Base-by-base conservation (phyloP, 2,797 vertebrate species). In the Erethizon dorsatum region DNA sequence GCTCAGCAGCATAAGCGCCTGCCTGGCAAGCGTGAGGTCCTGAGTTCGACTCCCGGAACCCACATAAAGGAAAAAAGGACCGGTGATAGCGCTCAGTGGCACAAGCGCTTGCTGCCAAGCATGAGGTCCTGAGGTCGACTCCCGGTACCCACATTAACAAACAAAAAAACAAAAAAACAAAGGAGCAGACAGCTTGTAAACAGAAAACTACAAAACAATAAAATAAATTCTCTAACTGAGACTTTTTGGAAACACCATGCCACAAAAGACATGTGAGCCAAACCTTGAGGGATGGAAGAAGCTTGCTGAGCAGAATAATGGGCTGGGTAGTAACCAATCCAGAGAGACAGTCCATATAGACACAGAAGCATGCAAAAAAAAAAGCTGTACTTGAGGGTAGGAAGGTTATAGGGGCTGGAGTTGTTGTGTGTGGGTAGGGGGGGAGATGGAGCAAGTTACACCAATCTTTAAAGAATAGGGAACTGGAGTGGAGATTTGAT, bases 391-490 rank as follows among this genome's bases (percentile, higher is more conserved):
- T 15, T 69, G 88, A 9, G 6, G 63, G 10, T 22, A 12, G 18
- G 33, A 82, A 26, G 6, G 79, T 31, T 52, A 63, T 0, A 47
- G 56, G 56, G 26, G 61, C 61, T 57, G 71, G 12, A 61, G 24
- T 50, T 26, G 20, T 52, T 10, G 73, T 33, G 9, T 5, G 9
- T 8, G 37, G 37, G 37, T 41, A 41, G 37, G 2, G 37, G 37
- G 37, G 37, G 37, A 41, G 37, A 41, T 41, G 37, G 37, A 41
- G 20, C 10, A 90, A 83, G 92, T 91, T 3, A 89, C n/a, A 82
- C 56, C 41, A 50, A 41, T 90, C 85, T 92, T 94, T 83, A 90
- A 92, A 95, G 26, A 92, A 69, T 52, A 79, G 15, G 9, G 54
- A 83, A 61, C 22, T 77, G 45, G 82, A 73, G 28, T 37, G 33